Evolutionary conservation across 2,888 invertebrate species (phyloP), one percentile per base, ranked within the genome.

Genomic region (Coleophora flavipennella): DNA sequence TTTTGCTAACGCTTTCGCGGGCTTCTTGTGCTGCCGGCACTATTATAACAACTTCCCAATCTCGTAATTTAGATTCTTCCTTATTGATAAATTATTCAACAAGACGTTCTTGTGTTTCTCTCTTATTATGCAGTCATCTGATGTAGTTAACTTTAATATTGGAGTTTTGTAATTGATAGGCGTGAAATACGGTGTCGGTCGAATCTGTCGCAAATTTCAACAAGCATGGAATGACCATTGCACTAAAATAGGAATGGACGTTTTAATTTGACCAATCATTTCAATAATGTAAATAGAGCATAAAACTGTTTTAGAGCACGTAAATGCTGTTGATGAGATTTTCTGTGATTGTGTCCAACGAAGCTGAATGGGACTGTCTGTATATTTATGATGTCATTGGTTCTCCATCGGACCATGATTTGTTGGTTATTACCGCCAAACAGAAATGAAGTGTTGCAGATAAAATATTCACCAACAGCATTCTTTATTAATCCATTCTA

Each of bases 221-320:
- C 55, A 45, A 49, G 55, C 58, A 44, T 45, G 45, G 47, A 53
- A 49, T 55, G 57, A 52, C 59, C 67, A 63, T 67, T 66, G 20
- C 20, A 29, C 29, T 29, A 55, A 61, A 69, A 70, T 67, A 49
- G 55, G 58, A 63, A 57, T 56, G 50, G 75, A 69, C 74, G 72
- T 60, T 72, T 69, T 71, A 73, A 78, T 81, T 75, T 64, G 55
- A 50, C 50, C 61, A 65, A 77, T 80, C 67, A 72, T 73, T 78
- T 77, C 65, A 73, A 60, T 59, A 49, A 47, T 66, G 62, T 59
- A 78, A 81, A 61, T 80, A 66, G 80, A 78, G 78, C 81, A 70
- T 69, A 72, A 75, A 79, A 59, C 62, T 48, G 67, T 73, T 72
- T 55, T 53, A 57, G 53, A 59, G 57, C 56, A 63, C 62, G 67